Evolutionary conservation across 2,888 invertebrate genomes (phyloP), one percentile per base, ranked within the genome.

Genomic region (Leucania comma): DNA sequence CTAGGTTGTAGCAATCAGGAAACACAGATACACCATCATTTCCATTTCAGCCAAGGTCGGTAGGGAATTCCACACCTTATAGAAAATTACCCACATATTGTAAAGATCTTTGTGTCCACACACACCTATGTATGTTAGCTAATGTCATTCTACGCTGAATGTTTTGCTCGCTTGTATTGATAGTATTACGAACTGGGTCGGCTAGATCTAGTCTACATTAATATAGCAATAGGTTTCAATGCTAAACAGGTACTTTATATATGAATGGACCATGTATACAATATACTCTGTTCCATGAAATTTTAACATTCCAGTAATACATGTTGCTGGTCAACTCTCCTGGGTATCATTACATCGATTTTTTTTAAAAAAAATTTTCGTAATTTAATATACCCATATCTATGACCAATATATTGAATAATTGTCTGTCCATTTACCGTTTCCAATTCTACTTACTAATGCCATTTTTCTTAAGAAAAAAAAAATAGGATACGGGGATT

Each of bases 111-210:
- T 75, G 65, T 76, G 59, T 77, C 66, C 48, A 29, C 54, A 68
- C 72, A 78, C 70, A 61, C 51, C 65, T 72, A 65, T 69, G 72
- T 71, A 62, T 71, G 72, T 68, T 72, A 76, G 64, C 58, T 73
- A 75, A 75, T 82, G 81, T 81, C 72, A 65, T 63, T 61, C 72
- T 78, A 64, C 38, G 53, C 66, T 56, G 72, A 68, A 75, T 75
- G 74, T 80, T 79, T 65, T 59, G 69, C 75, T 64, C 66, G 67
- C 57, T 53, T 64, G 64, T 76, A 72, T 78, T 82, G 82, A 83
- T 83, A 83, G 75, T 82, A 72, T 73, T 68, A 61, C 58, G 53
- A 83, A 82, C 67, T 84, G 68, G 82, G 78, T 80, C 84, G 26
- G 10, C 42, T 57, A 78, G 79, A 79, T 79, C 77, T 75, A 75